These are phyloP conservation scores for Selene dorsalis DNA, from an alignment of 2,797 vertebrate species.

Conservation along the genomic window DNA sequence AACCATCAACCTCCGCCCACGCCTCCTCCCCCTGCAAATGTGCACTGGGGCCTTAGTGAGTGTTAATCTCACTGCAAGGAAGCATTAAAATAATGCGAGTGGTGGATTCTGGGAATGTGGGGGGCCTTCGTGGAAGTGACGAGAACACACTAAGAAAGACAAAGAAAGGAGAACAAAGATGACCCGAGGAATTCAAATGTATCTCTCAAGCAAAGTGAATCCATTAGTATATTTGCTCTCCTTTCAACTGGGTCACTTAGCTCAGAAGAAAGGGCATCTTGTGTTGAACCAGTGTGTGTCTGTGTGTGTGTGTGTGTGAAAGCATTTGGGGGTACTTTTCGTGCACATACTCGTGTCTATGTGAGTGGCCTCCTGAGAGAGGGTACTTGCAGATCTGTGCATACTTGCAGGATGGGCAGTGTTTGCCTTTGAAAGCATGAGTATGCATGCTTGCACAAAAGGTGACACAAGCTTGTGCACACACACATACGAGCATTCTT, in stretches of 20 bases:
- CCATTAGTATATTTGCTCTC: conserved; percentile 77
- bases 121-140: conserved; percentile 43
- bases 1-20: conserved; percentile 35
- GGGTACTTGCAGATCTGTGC: conserved; percentile 58
- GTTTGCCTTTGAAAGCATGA: conserved; percentile 62
- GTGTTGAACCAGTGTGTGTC: conserved; percentile 46
- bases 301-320: conserved; percentile 36
- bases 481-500: conserved; percentile 47
- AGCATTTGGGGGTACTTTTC: conserved; percentile 28
- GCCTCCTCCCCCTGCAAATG: conserved; percentile 30
- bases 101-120: conserved; percentile 68
- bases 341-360: conserved; percentile 14
- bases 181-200: conserved; percentile 65
- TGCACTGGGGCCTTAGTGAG: conserved; percentile 40
- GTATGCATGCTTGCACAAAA: conserved; percentile 69
- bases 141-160: conserved; percentile 42
- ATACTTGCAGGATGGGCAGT: conserved; percentile 53
- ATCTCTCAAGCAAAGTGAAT: conserved; percentile 71
- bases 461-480: conserved; percentile 64
- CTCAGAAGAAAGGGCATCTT: conserved; percentile 53
- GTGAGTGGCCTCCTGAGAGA: conserved; percentile 6
- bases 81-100: conserved; percentile 53
- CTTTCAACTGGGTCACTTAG: conserved; percentile 76
- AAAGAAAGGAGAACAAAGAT: conserved; percentile 62
- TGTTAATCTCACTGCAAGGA: conserved; percentile 49